Evolutionary conservation across 2,113 vertebrate genomes (phyloP).

Genomic region (Agapornis roseicollis): DNA sequence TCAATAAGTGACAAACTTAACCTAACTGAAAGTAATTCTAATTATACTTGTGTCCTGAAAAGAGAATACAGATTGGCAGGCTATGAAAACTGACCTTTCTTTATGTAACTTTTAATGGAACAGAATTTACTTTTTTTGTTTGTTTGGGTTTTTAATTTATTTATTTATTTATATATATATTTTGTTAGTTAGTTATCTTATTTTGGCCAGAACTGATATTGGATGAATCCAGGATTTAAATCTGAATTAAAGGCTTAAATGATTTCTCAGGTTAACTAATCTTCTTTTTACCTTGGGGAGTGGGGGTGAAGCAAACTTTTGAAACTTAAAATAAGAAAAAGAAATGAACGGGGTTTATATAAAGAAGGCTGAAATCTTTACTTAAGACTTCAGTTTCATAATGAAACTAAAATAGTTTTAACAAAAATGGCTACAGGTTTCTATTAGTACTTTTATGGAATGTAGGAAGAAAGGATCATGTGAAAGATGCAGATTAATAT

Average conservation of each 20-base stretch:
- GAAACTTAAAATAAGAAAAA: background rate
- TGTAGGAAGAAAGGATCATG: background rate
- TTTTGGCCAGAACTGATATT: background rate
- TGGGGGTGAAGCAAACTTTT: background rate
- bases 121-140: background rate
- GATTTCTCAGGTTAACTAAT: background rate
- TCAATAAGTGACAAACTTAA: background rate
- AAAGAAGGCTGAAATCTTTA: background rate
- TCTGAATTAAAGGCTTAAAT: background rate
- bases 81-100: background rate
- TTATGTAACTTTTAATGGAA: background rate
- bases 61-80: background rate
- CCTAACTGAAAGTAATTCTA: background rate
- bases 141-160: too few relatives aligned
- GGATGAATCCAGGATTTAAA: background rate
- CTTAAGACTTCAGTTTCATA: background rate
- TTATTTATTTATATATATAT: too few relatives aligned
- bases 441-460: background rate
- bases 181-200: too few relatives aligned
- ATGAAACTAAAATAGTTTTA: background rate
- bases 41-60: background rate
- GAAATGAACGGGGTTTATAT: fast-evolving
- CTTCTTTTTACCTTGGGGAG: background rate
- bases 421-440: background rate
- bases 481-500: background rate